A percentile compares a stretch with the other conserved stretches of the same genome.
phyloP scores from a whole-genome alignment of 2,797 vertebrate species.

The Distichodus sexfasciatus region DNA sequence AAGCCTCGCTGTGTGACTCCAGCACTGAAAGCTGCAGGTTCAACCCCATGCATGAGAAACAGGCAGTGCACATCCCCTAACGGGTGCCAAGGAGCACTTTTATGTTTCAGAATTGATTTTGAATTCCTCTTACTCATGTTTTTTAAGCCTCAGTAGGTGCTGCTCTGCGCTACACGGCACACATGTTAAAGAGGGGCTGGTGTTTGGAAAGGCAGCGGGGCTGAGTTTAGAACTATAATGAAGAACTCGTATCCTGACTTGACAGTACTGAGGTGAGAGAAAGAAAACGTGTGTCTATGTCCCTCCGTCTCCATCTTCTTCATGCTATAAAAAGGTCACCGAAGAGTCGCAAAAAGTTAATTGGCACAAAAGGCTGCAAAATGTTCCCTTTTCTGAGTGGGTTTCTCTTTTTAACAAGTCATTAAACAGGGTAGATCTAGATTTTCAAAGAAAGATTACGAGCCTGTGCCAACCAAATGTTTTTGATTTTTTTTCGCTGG shows the following conservation, averaged over 20 bases:
- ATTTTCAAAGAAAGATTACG: no score
- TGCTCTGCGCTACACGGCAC: neutral
- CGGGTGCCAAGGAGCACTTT: conserved; percentile 4
- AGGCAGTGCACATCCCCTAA: conserved; percentile 2
- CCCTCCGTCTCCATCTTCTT: conserved; percentile 31
- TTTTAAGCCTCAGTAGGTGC: conserved; percentile 12
- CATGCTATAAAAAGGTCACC: conserved; percentile 49
- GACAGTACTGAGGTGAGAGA: no score
- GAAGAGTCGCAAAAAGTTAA: conserved; percentile 41
- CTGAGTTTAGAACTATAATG: neutral
- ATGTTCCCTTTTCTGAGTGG: neutral
- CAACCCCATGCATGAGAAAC: neutral
- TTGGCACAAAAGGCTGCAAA: conserved; percentile 33
- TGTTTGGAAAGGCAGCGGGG: neutral
- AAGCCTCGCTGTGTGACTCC: neutral
- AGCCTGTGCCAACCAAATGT: neutral
- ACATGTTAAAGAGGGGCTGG: conserved; percentile 8
- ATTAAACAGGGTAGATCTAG: neutral
- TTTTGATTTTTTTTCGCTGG: no score
- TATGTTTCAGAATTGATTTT: conserved; percentile 26
- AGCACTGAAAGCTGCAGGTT: neutral
- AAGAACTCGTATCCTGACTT: no score
- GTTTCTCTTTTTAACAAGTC: conserved; percentile 20
- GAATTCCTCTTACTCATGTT: conserved; percentile 4
- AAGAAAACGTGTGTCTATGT: no score